These are phyloP conservation scores for Choristoneura fumiferana DNA, from an alignment of 1,140 invertebrate genomes.

Conservation along the genomic window DNA sequence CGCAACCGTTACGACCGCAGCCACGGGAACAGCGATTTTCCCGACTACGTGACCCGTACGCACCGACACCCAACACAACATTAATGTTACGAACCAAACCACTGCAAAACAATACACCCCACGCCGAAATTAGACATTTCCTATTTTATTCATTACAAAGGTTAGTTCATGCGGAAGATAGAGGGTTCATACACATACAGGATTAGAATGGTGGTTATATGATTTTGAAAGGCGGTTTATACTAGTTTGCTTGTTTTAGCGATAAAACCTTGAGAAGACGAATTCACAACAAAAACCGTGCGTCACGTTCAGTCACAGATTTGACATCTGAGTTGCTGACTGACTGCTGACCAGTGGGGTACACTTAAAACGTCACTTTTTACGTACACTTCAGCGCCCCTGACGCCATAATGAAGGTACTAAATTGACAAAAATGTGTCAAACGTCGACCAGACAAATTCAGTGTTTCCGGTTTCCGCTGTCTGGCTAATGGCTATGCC, in stretches of 20 bases:
- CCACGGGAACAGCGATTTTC: slow-evolving; percentile 49
- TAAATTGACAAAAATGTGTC: too few species aligned
- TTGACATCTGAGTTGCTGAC: slow-evolving; percentile 6
- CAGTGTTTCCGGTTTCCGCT: too few species aligned
- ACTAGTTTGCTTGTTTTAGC: slow-evolving; percentile 25
- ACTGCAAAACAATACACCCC: slow-evolving; percentile 62
- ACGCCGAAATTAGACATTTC: slow-evolving; percentile 59
- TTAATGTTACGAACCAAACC: slow-evolving; percentile 58
- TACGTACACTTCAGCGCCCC: too few species aligned
- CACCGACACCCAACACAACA: slow-evolving; percentile 64
- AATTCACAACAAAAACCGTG: slow-evolving; percentile 17
- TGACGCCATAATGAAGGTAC: too few species aligned
- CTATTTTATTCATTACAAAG: slow-evolving; percentile 5
- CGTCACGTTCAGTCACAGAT: slow-evolving; percentile 10
- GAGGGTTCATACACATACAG: slow-evolving; percentile 28
- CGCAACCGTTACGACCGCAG: slow-evolving; percentile 53
- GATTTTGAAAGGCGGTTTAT: slow-evolving; percentile 22
- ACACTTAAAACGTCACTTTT: too few species aligned
- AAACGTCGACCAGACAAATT: too few species aligned
- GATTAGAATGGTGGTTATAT: slow-evolving; percentile 25
- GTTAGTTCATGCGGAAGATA: slow-evolving; percentile 26
- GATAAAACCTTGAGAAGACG: slow-evolving; percentile 29
- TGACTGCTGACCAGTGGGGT: too few species aligned
- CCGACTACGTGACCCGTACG: slow-evolving; percentile 65
- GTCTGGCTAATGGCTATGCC: too few species aligned